phyloP scores from a whole-genome alignment of 1,140 invertebrate species.

The Drosophila tropicalis region DNA sequence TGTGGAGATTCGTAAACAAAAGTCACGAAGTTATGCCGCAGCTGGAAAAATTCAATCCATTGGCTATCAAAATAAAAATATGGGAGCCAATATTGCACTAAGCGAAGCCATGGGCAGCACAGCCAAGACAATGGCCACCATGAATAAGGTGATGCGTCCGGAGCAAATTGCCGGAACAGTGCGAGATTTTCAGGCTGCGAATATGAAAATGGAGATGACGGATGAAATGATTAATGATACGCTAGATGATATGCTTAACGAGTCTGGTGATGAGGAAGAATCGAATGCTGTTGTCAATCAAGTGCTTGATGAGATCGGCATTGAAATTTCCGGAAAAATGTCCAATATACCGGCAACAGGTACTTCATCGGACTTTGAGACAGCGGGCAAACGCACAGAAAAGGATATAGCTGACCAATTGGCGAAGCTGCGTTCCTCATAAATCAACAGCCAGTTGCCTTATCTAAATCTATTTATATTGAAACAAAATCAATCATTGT shows the following conservation, averaged over 20 bases:
- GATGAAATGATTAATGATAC: constrained; percentile 98
- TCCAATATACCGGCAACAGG: constrained; percentile 87
- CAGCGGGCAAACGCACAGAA: constrained; percentile 85
- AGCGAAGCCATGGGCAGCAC: constrained; percentile 94
- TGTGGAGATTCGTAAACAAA: constrained; percentile 93
- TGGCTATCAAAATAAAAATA: constrained; percentile 92
- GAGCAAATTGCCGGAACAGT: constrained; percentile 92
- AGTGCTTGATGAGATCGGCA: constrained; percentile 97
- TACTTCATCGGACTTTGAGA: constrained; percentile 85
- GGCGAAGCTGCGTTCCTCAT: constrained; percentile 87
- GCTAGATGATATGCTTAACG: constrained; percentile 93
- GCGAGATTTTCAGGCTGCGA: constrained; percentile 92
- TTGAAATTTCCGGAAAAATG: constrained; percentile 94
- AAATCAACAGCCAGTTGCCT: constrained; percentile 21
- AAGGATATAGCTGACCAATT: constrained; percentile 91
- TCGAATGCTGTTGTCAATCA: constrained; percentile 92
- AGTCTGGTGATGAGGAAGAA: constrained; percentile 96
- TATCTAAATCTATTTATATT: constrained; percentile 16
- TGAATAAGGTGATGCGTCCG: constrained; percentile 95
- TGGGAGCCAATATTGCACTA: constrained; percentile 94
- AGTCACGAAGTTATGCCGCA: constrained; percentile 91
- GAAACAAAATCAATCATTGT: constrained; percentile 35
- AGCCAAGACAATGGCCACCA: constrained; percentile 93
- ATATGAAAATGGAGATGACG: constrained; percentile 95
- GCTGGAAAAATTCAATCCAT: constrained; percentile 91